Conservation (phyloP, 1,140 invertebrate genomes). For the Kradibia gibbosae region DNA sequence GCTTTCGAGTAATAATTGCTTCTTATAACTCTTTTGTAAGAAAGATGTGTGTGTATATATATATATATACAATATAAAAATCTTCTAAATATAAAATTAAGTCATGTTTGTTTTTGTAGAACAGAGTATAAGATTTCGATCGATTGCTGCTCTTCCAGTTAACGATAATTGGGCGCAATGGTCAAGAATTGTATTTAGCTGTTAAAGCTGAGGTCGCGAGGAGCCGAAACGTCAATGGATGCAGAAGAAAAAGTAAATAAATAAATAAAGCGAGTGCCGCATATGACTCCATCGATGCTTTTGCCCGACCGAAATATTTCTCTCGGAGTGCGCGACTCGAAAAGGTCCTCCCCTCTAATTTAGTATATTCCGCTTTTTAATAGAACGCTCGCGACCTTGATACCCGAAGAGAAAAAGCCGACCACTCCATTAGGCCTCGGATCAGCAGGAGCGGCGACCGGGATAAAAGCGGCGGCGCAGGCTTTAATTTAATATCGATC, state of each 20-base stretch:
- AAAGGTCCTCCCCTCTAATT: not conserved
- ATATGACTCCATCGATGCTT: too few relatives aligned
- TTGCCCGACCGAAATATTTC: too few relatives aligned
- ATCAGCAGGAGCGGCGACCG: not conserved
- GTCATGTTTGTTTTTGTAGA: not conserved
- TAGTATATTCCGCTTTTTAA: not conserved
- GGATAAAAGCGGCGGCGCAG: not conserved
- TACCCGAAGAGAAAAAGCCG: not conserved
- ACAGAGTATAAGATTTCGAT: not conserved
- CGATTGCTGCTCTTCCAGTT: not conserved
- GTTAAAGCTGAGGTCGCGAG: too few relatives aligned
- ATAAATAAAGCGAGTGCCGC: not conserved
- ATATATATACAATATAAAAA: not conserved
- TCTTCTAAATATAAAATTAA: not conserved
- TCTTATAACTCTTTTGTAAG: not conserved
- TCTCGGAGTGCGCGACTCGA: too few relatives aligned
- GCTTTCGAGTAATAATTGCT: not conserved
- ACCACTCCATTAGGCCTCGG: not conserved
- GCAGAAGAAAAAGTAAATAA: too few relatives aligned
- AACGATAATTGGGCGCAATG: too few relatives aligned
- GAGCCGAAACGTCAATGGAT: too few relatives aligned
- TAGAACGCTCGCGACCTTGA: not conserved
- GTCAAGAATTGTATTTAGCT: too few relatives aligned
- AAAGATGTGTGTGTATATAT: not conserved
- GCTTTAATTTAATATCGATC: not conserved